Evolutionary conservation across 2,113 vertebrate species (phyloP).

Genomic region (Nanger granti): DNA sequence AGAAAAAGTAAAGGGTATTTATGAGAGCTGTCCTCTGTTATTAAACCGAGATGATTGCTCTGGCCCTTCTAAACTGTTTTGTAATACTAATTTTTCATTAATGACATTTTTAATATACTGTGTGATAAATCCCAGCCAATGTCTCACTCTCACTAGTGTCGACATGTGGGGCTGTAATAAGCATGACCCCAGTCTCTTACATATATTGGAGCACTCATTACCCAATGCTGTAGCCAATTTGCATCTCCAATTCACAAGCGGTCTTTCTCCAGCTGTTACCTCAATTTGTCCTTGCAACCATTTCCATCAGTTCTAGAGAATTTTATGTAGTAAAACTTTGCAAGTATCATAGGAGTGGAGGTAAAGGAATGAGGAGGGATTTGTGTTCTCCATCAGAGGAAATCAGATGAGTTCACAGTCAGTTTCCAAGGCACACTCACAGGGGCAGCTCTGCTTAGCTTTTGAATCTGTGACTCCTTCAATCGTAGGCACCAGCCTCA

Average conservation of each 20-base stretch:
- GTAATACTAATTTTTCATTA: conserved; percentile 74
- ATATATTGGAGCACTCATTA: conserved; percentile 65
- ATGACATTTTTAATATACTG: conserved; percentile 65
- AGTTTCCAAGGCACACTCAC: background rate
- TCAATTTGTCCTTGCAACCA: conserved; percentile 54
- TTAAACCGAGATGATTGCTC: conserved; percentile 60
- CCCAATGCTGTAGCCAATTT: conserved; percentile 54
- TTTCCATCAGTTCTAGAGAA: conserved; percentile 47
- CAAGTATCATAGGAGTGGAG: background rate
- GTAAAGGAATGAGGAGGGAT: background rate
- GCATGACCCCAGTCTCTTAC: conserved; percentile 17
- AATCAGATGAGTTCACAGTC: background rate
- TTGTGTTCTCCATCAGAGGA: background rate
- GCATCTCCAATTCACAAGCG: conserved; percentile 40
- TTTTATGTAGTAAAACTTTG: background rate
- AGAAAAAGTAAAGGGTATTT: conserved; percentile 43
- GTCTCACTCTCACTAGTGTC: conserved; percentile 26
- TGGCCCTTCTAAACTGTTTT: conserved; percentile 45
- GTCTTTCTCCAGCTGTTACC: conserved; percentile 68
- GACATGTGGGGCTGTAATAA: conserved; percentile 45
- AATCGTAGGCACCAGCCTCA: background rate
- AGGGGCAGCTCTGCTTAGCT: background rate
- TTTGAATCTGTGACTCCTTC: background rate
- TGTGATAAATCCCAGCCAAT: conserved; percentile 31
- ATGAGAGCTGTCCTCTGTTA: conserved; percentile 62